Conservation (phyloP, 2,888 invertebrate species). For the Parnassius apollo region DNA sequence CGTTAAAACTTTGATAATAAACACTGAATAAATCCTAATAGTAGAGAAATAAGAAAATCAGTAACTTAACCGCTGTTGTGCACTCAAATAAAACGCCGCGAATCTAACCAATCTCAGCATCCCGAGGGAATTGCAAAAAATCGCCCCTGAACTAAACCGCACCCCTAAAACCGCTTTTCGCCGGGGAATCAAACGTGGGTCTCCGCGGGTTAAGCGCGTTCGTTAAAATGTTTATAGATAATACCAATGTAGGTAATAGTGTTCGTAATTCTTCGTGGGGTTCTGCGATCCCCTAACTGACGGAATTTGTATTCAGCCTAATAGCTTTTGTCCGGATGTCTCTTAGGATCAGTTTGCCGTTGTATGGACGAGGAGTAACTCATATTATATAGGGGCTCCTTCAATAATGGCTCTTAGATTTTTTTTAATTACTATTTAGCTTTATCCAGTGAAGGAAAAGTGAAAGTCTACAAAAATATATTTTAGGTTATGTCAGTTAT, state of each 20-base stretch:
- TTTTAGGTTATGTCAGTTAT: too few species aligned
- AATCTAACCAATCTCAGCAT: conserved; percentile 64
- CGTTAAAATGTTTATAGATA: conserved; percentile 81
- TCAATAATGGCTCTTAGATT: background rate
- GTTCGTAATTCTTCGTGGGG: conserved; percentile 62
- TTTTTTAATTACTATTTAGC: too few species aligned
- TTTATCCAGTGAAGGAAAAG: too few species aligned
- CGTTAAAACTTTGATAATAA: too few species aligned
- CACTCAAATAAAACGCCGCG: conserved; percentile 54
- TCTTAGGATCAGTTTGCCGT: conserved; percentile 51
- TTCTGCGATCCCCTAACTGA: conserved; percentile 48
- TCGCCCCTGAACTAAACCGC: conserved; percentile 48
- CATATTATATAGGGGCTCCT: conserved; percentile 2
- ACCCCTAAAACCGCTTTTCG: conserved; percentile 63
- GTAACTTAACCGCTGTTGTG: conserved; percentile 14
- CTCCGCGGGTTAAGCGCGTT: conserved; percentile 77
- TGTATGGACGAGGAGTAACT: conserved; percentile 48
- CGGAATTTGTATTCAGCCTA: conserved; percentile 69
- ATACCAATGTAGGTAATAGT: conserved; percentile 72
- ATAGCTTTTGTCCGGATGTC: conserved; percentile 64
- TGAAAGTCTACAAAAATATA: too few species aligned
- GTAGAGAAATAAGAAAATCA: conserved; percentile 6
- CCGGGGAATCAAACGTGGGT: conserved; percentile 66
- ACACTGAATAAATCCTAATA: too few species aligned
- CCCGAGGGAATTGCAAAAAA: conserved; percentile 66